Conservation (phyloP, 2,113 vertebrate species). For the Mirza zaza region DNA sequence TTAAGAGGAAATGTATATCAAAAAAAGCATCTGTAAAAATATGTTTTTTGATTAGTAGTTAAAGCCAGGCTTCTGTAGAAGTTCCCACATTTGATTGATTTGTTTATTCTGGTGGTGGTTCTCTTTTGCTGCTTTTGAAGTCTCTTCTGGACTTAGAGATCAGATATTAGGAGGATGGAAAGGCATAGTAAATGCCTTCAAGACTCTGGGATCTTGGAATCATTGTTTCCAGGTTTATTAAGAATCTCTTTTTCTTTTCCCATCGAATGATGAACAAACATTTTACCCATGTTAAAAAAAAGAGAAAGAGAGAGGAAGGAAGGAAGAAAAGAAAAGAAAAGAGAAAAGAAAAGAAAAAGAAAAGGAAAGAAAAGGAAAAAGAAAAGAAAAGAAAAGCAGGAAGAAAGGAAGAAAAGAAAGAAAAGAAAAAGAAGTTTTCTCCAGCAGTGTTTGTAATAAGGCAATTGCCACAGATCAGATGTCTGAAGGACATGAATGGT, state of each 20-base stretch:
- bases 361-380: too few species aligned
- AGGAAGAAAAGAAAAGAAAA: too few species aligned
- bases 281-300: neutral
- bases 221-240: neutral
- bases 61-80: accelerated
- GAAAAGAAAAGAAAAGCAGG: too few species aligned
- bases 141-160: neutral
- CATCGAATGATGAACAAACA: neutral
- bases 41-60: neutral
- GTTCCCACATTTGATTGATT: accelerated
- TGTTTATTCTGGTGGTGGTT: neutral
- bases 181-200: neutral
- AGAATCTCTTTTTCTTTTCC: neutral
- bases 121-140: neutral
- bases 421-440: neutral
- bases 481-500: neutral
- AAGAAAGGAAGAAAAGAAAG: too few species aligned
- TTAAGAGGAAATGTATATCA: neutral
- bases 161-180: neutral
- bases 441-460: slow-evolving; percentile 47
- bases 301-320: too few species aligned
- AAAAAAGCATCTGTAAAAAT: neutral
- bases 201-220: neutral
- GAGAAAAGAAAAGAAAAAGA: too few species aligned
- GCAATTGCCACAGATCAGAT: slow-evolving; percentile 16